Base-by-base conservation (phyloP, 37 sponge, comb jelly and placozoan genomes). In the Trichoplax adhaerens region DNA sequence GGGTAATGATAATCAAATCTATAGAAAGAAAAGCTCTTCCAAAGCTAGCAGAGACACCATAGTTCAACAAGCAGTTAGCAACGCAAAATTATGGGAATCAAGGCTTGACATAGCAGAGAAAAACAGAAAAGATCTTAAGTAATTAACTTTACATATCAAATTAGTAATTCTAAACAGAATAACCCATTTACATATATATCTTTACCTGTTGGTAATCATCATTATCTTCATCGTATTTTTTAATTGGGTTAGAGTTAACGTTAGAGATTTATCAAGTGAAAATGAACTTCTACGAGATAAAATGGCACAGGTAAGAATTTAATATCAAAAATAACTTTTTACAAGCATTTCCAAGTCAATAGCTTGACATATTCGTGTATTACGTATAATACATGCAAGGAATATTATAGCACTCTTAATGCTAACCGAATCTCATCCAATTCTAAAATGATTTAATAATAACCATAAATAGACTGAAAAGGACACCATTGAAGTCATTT, bases 401-500 rank as follows among this genome's bases (percentile, higher is more conserved):
- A 29, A 29, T 29, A 29, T 29, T 29, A 29, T 29, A 29, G 29
- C 29, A 29, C 29, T 29, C 29, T 29, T 29, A 29, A 29, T 29
- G 29, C 29, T 29, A 29, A 29, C 29, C 29, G 29, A 29, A 29
- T 29, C 29, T 2, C 72, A 52, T 59, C 57, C 63, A n/a, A 29
- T 5, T 55, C 3, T 53, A 50, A 46, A 6, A 49, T 50, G 58
- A 50, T 5, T 7, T 12, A 8, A 72, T 68, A 54, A 48, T 53
- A 63, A 67, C 50, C 3, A 54, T 12, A 3, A 56, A 0, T 64
- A 87, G 81, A 95, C 87, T 55, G 97, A 95, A 77, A 65, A 79
- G 47, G 97, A 95, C 78, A 95, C 97, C 2, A 77, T 95, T 60
- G 88, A 95, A 58, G 97, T 95, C 62, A 86, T 95, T 53, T 82